Conservation (phyloP, 2,797 vertebrate genomes). For the Monodelphis domestica region DNA sequence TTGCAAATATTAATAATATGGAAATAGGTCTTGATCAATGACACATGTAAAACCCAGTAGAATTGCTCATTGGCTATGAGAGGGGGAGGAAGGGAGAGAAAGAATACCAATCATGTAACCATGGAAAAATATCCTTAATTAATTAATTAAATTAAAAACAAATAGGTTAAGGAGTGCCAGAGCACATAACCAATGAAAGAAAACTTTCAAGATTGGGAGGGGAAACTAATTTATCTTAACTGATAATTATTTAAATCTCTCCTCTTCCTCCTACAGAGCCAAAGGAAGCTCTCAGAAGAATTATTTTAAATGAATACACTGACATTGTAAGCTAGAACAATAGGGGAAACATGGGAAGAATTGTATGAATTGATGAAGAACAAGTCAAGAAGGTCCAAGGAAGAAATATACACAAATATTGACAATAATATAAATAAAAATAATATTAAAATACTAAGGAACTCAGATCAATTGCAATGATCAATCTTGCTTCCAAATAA, state of each 20-base stretch:
- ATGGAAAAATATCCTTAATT: too few species aligned
- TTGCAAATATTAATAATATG: too few species aligned
- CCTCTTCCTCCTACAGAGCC: constrained; percentile 24
- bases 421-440: not conserved
- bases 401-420: not conserved
- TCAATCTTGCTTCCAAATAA: not conserved
- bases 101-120: too few species aligned
- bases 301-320: constrained; percentile 38
- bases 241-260: not conserved
- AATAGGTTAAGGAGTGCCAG: too few species aligned
- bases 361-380: not conserved
- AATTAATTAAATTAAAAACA: too few species aligned
- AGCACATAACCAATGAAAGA: not conserved
- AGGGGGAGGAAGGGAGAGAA: too few species aligned
- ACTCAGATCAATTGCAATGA: not conserved
- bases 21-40: too few species aligned
- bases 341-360: not conserved
- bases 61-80: too few species aligned
- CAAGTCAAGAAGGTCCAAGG: not conserved
- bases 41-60: too few species aligned
- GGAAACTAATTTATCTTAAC: not conserved
- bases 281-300: constrained; percentile 10
- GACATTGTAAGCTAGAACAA: too few species aligned
- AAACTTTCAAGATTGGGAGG: not conserved
- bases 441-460: not conserved